Percentiles rank a stretch among this genome's conserved stretches.
Evolutionary conservation across 1,140 invertebrate species (phyloP).

Genomic region (Andricus grossulariae): DNA sequence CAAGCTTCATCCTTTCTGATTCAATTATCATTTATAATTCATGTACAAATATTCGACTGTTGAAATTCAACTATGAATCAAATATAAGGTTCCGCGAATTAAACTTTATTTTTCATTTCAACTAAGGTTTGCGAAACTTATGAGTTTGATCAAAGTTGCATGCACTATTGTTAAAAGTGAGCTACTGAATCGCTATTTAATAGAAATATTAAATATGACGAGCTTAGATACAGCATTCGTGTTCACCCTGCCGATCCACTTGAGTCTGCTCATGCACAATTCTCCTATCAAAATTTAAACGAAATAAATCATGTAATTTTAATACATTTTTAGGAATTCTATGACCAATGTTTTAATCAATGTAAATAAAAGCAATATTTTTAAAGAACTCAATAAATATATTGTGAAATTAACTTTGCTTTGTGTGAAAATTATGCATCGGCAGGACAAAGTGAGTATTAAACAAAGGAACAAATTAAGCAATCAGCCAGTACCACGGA

Average conservation of each 20-base stretch:
- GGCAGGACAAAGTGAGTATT: conserved; percentile 57
- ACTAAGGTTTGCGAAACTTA: conserved; percentile 60
- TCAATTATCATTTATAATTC: background rate
- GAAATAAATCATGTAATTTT: background rate
- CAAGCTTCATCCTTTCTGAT: conserved; percentile 40
- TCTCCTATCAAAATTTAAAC: conserved; percentile 39
- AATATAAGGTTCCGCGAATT: background rate
- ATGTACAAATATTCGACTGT: too few species aligned
- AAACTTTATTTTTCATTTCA: background rate
- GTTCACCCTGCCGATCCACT: conserved; percentile 66
- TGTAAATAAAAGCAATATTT: too few species aligned
- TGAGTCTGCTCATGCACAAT: conserved; percentile 55
- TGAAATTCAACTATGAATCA: background rate
- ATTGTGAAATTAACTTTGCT: background rate
- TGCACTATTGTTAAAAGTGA: conserved; percentile 77
- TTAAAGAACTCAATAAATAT: too few species aligned
- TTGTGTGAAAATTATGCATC: conserved; percentile 51
- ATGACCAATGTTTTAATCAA: too few species aligned
- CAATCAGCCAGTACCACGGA: conserved; percentile 76
- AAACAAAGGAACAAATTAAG: conserved; percentile 72
- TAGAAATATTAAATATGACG: conserved; percentile 74
- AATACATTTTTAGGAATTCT: too few species aligned
- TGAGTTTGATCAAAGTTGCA: conserved; percentile 64
- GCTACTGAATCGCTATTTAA: conserved; percentile 73
- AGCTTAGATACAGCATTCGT: conserved; percentile 76